phyloP scores from a whole-genome alignment of 2,797 vertebrate genomes.

The Myiothlypis chrysogaster region DNA sequence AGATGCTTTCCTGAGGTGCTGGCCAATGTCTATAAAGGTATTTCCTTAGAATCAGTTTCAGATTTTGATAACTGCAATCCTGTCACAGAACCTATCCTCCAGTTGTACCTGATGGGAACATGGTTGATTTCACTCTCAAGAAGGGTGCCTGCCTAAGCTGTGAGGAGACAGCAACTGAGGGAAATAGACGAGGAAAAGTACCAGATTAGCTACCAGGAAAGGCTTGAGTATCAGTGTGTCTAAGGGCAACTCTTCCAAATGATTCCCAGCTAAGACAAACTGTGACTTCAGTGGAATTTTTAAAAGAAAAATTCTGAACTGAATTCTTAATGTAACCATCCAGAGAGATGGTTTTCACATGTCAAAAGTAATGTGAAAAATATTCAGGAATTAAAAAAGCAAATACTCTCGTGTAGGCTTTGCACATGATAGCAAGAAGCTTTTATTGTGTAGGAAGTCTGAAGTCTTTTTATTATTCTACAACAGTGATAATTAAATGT shows the following conservation, averaged over 20 bases:
- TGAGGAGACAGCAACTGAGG: not conserved
- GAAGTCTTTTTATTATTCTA: constrained; percentile 9
- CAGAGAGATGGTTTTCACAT: not conserved
- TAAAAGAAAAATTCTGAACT: not conserved
- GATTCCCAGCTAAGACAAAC: not conserved
- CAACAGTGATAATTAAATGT: not conserved
- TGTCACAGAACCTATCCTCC: not conserved
- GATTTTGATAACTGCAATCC: not conserved
- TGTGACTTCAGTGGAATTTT: not conserved
- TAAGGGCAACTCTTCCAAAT: not conserved
- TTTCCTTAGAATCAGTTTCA: not conserved
- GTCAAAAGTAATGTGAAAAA: not conserved
- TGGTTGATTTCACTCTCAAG: not conserved
- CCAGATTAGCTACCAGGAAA: not conserved
- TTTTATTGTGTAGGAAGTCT: not conserved
- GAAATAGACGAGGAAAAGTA: not conserved
- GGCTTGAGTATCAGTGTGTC: not conserved
- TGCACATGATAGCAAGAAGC: not conserved
- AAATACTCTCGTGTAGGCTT: not conserved
- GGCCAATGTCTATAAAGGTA: not conserved
- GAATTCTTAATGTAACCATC: not conserved
- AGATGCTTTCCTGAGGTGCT: not conserved
- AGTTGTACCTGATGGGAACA: not conserved
- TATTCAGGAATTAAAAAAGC: not conserved
- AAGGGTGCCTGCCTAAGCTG: not conserved